Base-by-base conservation (phyloP, 2,113 vertebrate species). In the Artemisiospiza belli region DNA sequence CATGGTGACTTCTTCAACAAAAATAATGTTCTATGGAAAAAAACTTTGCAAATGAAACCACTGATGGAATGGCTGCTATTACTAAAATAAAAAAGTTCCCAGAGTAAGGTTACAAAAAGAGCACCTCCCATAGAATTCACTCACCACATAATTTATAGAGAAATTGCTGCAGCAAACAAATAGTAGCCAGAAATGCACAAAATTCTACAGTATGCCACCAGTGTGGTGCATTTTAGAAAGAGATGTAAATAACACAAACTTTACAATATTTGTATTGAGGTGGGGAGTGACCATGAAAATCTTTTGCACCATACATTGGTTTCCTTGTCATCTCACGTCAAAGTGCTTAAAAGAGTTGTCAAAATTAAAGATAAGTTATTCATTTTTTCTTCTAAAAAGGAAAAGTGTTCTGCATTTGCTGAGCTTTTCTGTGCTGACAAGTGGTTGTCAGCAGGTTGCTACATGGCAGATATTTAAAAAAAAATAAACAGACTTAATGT, bases 161-260 rank as follows among this genome's bases (percentile, higher is more conserved):
- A 43, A 87, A 68, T 4, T n/a, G 11, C 30, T 83, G 27, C 21
- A 57, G 68, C 21, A 86, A 83, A 73, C 5, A 62, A 81, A 62
- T 0, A 25, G 21, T 1, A 74, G 6, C 27, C 58, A 68, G 41
- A 80, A 91, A 6, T 5, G 3, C 18, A 57, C 6, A 33, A 61
- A 54, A 6, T 20, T 73, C 68, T 80, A 15, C 7, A 30, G 3
- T 5, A 21, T 33, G 18, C 7, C 62, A 68, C 6, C 0, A 0
- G 27, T 19, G 6, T 37, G 10, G 12, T 43, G 58, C 81, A 69
- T 69, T 87, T 81, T n/a, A 69, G 24, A 13, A 55, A 51, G 33
- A 75, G 4, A 44, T 74, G 86, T 80, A 35, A 88, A 78, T 1
- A 46, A 4, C 1, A 43, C 4, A 63, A 17, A 14, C 11, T 83